Base-by-base conservation (phyloP, 2,888 invertebrate genomes). In the Tachina lurida region DNA sequence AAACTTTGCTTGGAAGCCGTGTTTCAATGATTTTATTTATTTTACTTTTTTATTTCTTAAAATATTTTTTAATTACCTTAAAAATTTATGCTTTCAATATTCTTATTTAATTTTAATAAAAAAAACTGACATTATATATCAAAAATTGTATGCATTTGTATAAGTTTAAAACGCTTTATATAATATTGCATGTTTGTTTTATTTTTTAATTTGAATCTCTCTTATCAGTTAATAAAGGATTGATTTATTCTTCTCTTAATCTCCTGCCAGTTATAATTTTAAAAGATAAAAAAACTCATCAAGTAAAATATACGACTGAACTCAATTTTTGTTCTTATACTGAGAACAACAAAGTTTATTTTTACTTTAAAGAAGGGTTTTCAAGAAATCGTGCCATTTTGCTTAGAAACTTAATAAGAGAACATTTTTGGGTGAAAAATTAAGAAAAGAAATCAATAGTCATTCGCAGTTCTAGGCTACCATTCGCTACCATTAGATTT, bases 1-100 rank as follows among this genome's bases (percentile, higher is more conserved):
- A 49, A 77, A 45, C 49, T 65, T 71, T 73, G 45, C 43, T 79
- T 86, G 86, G 86, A 86, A 86, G 83, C 86, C 85, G 71, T 79
- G 82, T 65, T 71, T 82, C 74, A n/a, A 41, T 67, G 63, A 47
- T 62, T 80, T 74, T 56, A 17, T 54, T 71, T 39, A 49, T 49
- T 41, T 60, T 73, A 49, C 31, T 62, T 52, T 73, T 71, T 58
- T 67, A 83, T 71, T 63, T 67, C 58, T 52, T 60, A 47, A 47
- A 31, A 65, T 31, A 65, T 70, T 47, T 52, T 60, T 62, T 62
- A 58, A 3, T 62, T 79, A 56, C 63, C 49, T 60, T 41, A 52
- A 79, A 60, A 73, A 65, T 19, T 56, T 54, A 0, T 67, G 22
- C 58, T 52, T 65, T 47, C 60, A 52, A 39, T 56, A 54, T 70